phyloP scores from a whole-genome alignment of 2,888 invertebrate genomes.

The Coelopa pilipes region DNA sequence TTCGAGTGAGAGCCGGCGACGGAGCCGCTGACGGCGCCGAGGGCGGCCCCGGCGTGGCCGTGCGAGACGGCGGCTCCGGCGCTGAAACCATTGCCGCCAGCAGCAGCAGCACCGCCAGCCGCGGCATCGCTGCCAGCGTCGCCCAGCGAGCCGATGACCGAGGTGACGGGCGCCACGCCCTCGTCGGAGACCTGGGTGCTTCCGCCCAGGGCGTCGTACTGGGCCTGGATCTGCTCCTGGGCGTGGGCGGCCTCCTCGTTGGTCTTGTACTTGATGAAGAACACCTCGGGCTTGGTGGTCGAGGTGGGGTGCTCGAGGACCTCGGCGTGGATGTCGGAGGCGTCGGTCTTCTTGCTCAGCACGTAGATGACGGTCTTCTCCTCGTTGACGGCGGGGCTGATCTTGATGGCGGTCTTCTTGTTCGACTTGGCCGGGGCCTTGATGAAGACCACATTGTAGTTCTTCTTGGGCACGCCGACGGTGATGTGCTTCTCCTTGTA shows the following conservation, averaged over 20 bases:
- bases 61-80: constrained; percentile 16
- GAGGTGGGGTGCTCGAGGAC: constrained; percentile 59
- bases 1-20: constrained; percentile 41
- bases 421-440: constrained; percentile 61
- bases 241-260: constrained; percentile 65
- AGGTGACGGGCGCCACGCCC: constrained; percentile 63
- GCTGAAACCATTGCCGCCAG: constrained; percentile 31
- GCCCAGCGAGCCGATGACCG: constrained; percentile 62
- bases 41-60: constrained; percentile 2
- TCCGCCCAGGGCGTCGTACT: constrained; percentile 65
- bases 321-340: constrained; percentile 60
- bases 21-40: constrained; percentile 33
- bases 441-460: constrained; percentile 66
- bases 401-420: constrained; percentile 60
- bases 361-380: constrained; percentile 67
- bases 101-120: constrained; percentile 25
- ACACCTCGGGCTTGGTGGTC: constrained; percentile 66
- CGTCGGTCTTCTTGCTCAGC: constrained; percentile 63
- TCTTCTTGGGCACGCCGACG: constrained; percentile 64
- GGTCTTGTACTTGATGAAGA: constrained; percentile 67
- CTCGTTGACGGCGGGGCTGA: constrained; percentile 62
- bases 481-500: constrained; percentile 61
- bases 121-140: constrained; percentile 38
- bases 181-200: constrained; percentile 64
- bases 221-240: constrained; percentile 65